Percentiles rank a stretch among this genome's conserved stretches.
phyloP scores from a whole-genome alignment of 2,888 invertebrate species.

The Graphium colonna region DNA sequence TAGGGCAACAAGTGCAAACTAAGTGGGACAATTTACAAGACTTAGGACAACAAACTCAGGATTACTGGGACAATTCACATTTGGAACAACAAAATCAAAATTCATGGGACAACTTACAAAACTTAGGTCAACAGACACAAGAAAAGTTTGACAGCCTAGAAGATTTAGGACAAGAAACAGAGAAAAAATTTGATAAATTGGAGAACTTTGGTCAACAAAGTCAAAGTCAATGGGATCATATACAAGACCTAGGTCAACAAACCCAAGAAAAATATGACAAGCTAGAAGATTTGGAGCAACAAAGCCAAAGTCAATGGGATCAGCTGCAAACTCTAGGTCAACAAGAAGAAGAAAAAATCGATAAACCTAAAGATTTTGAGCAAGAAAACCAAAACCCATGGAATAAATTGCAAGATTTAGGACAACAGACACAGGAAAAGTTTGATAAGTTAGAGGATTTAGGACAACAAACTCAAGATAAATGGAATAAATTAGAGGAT shows the following conservation, averaged over 20 bases:
- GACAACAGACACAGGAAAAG: slow-evolving; percentile 42
- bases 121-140: slow-evolving; percentile 35
- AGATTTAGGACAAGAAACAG: slow-evolving; percentile 35
- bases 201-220: slow-evolving; percentile 36
- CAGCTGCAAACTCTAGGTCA: slow-evolving; percentile 31
- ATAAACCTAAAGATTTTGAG: slow-evolving; percentile 36
- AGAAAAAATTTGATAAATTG: slow-evolving; percentile 32
- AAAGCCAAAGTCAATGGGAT: slow-evolving; percentile 32
- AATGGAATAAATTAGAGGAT: slow-evolving; percentile 41
- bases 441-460: slow-evolving; percentile 35
- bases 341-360: slow-evolving; percentile 32
- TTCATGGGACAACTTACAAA: slow-evolving; percentile 30
- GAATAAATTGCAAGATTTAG: slow-evolving; percentile 39
- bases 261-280: slow-evolving; percentile 31
- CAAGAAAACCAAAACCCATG: slow-evolving; percentile 39
- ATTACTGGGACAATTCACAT: slow-evolving; percentile 30
- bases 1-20: slow-evolving; percentile 37
- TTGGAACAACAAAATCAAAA: slow-evolving; percentile 44
- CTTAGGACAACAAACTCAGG: slow-evolving; percentile 33
- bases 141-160: slow-evolving; percentile 24
- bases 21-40: slow-evolving; percentile 33
- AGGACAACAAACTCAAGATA: slow-evolving; percentile 38
- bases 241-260: slow-evolving; percentile 41
- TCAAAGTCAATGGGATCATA: slow-evolving; percentile 28
- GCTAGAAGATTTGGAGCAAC: slow-evolving; percentile 41